These are phyloP conservation scores for Melolontha melolontha DNA, from an alignment of 2,888 invertebrate species.

Conservation along the genomic window DNA sequence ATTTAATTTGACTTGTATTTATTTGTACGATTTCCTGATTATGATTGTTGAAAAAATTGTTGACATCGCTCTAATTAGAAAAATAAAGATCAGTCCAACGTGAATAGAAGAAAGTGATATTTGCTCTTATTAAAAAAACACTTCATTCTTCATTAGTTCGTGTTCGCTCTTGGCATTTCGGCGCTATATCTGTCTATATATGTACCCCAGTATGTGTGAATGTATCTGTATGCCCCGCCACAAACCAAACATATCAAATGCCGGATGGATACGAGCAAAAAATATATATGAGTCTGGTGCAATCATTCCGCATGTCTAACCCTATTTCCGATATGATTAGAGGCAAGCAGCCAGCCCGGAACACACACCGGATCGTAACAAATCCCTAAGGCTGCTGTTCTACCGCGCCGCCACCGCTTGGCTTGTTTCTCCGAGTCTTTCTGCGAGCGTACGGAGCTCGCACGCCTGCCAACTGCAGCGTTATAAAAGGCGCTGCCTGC, in stretches of 20 bases:
- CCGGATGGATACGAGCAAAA: constrained; percentile 41
- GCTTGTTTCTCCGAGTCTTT: constrained; percentile 24
- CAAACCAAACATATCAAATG: constrained; percentile 42
- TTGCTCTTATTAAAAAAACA: constrained; percentile 6
- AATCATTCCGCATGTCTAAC: constrained; percentile 65
- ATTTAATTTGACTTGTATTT: no score
- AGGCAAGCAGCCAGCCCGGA: constrained; percentile 52
- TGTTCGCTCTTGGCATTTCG: constrained; percentile 4
- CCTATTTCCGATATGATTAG: constrained; percentile 64
- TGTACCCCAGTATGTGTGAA: constrained; percentile 5
- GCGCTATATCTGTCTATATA: constrained; percentile 9
- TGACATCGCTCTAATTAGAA: no score
- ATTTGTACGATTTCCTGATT: no score
- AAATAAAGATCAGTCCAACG: no score
- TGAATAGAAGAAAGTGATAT: neutral
- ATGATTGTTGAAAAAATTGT: no score
- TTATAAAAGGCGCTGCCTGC: constrained; percentile 33
- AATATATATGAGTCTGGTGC: constrained; percentile 54
- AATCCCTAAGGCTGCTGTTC: constrained; percentile 54
- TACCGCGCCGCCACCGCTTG: constrained; percentile 24
- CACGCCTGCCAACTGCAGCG: constrained; percentile 42
- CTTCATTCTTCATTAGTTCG: constrained; percentile 29
- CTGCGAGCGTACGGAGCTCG: constrained; percentile 3
- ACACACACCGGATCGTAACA: constrained; percentile 58
- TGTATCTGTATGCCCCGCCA: constrained; percentile 32